phyloP scores from a whole-genome alignment of 1,140 invertebrate species.

The Antheraea mylitta region DNA sequence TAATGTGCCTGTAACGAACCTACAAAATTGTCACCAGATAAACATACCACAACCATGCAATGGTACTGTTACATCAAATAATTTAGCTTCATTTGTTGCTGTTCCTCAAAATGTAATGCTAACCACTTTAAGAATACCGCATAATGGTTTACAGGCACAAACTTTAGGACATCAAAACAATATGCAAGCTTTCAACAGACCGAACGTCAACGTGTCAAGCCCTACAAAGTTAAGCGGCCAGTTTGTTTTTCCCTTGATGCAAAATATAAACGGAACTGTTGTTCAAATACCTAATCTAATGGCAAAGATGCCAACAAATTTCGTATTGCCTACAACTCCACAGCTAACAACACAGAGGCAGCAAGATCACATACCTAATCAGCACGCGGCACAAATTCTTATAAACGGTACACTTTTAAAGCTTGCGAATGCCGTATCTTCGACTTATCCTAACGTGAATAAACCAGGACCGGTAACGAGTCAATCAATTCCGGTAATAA shows the following conservation, averaged over 20 bases:
- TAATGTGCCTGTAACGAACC: conserved; percentile 62
- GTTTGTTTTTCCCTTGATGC: conserved; percentile 72
- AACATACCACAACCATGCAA: conserved; percentile 63
- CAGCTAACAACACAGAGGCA: conserved; percentile 58
- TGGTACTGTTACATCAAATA: conserved; percentile 57
- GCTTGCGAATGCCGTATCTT: conserved; percentile 63
- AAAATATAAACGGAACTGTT: conserved; percentile 75
- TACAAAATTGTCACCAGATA: conserved; percentile 66
- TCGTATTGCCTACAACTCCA: conserved; percentile 64
- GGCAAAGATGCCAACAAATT: conserved; percentile 73
- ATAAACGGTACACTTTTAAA: conserved; percentile 76
- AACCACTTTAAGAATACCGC: conserved; percentile 76
- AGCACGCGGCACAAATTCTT: conserved; percentile 68
- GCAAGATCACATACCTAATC: conserved; percentile 59
- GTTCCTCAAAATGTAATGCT: conserved; percentile 76
- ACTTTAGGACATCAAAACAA: conserved; percentile 55
- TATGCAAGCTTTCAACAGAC: conserved; percentile 58
- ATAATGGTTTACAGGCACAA: conserved; percentile 63
- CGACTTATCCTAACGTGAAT: conserved; percentile 52
- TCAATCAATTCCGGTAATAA: conserved; percentile 60
- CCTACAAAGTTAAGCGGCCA: conserved; percentile 73
- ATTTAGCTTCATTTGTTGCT: conserved; percentile 63
- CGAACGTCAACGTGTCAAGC: conserved; percentile 69
- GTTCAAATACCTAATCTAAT: conserved; percentile 76
- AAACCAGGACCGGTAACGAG: conserved; percentile 55